These are phyloP conservation scores for Rhaphigaster nebulosa DNA, from an alignment of 2,888 invertebrate genomes.

Conservation along the genomic window DNA sequence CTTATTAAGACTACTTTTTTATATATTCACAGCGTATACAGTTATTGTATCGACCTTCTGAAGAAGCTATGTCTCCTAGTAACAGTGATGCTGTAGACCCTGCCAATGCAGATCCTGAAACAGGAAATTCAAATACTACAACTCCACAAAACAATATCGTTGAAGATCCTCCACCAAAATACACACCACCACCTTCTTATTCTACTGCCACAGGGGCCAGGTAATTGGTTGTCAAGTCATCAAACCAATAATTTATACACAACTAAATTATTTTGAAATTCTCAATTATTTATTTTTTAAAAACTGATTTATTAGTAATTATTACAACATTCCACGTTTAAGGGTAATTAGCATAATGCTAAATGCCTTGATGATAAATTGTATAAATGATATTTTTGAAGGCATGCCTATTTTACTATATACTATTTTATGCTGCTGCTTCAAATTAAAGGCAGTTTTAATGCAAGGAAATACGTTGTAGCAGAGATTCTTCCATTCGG, in stretches of 20 bases:
- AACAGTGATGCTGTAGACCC: neutral
- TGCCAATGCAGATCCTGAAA: slow-evolving; percentile 36
- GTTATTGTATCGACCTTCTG: slow-evolving; percentile 82
- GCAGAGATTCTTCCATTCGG: no score
- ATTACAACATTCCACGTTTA: no score
- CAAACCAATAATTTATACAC: neutral
- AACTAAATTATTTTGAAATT: neutral
- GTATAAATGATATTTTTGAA: neutral
- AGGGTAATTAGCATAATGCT: no score
- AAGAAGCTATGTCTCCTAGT: slow-evolving; percentile 56
- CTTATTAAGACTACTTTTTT: neutral
- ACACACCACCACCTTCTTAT: slow-evolving; percentile 93
- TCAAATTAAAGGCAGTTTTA: no score
- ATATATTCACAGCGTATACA: slow-evolving; percentile 81
- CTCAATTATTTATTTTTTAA: neutral
- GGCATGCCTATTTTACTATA: no score
- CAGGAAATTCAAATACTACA: slow-evolving; percentile 19
- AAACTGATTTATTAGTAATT: neutral
- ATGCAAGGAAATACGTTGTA: no score
- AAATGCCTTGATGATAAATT: neutral
- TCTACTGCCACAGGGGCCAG: slow-evolving; percentile 90
- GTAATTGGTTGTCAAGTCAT: slow-evolving; percentile 65
- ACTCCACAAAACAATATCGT: slow-evolving; percentile 64
- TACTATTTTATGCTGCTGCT: no score
- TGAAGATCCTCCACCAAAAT: slow-evolving; percentile 77